These are phyloP conservation scores for Drosophila pachea DNA, from an alignment of 1,140 invertebrate genomes.

Conservation along the genomic window DNA sequence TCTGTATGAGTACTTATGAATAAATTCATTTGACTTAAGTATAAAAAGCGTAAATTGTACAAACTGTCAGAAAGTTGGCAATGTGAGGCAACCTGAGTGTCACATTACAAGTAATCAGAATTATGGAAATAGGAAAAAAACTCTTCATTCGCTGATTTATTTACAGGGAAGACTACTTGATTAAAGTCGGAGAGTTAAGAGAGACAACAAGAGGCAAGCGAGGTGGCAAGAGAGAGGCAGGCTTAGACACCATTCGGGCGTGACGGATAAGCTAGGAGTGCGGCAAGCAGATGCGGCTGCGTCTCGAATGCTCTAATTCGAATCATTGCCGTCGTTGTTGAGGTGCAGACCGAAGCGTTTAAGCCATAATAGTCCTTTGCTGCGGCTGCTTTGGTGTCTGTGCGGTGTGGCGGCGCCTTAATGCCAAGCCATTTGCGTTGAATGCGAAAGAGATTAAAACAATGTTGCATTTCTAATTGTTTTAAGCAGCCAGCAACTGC, in stretches of 20 bases:
- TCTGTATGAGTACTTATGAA: slow-evolving; percentile 18
- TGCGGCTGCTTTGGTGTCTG: slow-evolving; percentile 23
- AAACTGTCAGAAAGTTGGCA: slow-evolving; percentile 11
- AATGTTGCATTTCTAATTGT: slow-evolving; percentile 78
- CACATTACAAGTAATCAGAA: background rate
- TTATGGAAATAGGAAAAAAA: background rate
- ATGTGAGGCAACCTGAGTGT: background rate
- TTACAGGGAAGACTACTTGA: too few species aligned
- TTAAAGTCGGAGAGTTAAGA: too few species aligned
- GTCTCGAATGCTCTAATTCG: slow-evolving; percentile 66
- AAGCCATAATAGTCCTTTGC: slow-evolving; percentile 35
- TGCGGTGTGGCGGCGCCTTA: slow-evolving; percentile 64
- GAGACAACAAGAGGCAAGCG: too few species aligned
- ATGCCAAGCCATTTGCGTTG: slow-evolving; percentile 75
- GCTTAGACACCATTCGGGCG: slow-evolving; percentile 28
- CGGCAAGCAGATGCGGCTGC: slow-evolving; percentile 26
- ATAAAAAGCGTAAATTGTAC: slow-evolving; percentile 13
- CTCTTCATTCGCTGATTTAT: too few species aligned
- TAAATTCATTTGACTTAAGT: slow-evolving; percentile 34
- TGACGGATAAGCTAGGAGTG: slow-evolving; percentile 35
- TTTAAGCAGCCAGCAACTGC: slow-evolving; percentile 60
- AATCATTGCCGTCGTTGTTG: slow-evolving; percentile 62
- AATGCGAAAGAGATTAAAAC: slow-evolving; percentile 77
- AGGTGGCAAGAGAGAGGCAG: background rate
- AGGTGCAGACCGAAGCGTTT: slow-evolving; percentile 14